Base-by-base conservation (phyloP, 1,140 invertebrate genomes). In the Grapholita molesta region DNA sequence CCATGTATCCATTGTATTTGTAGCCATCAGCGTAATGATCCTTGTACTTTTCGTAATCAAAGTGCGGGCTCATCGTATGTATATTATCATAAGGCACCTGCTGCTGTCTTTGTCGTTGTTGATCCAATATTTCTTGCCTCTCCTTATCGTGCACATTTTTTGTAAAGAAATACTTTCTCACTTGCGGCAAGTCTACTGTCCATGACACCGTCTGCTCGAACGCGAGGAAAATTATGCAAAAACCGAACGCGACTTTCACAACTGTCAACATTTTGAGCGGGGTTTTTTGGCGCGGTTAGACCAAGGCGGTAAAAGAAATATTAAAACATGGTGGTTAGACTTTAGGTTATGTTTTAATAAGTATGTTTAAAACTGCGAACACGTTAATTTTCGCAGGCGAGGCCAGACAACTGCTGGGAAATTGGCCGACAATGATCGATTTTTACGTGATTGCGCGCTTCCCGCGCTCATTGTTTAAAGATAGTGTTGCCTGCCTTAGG, bases 121-220 rank as follows among this genome's bases (percentile, higher is more conserved):
- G 66, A 33, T 33, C 72, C 30, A 18, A 73, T 52, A 4, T 30
- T 18, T 73, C 52, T 24, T 68, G 38, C 30, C 28, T 42, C 15
- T 75, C 74, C 3, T 53, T 28, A 3, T 73, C 55, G 11, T 76
- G 67, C 35, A 33, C 7, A 48, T 55, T 69, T 73, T 75, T 77
- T 24, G 73, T 70, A 25, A 78, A 80, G 23, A 77, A 73, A 61
- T 74, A 79, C 35, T 77, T 80, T 28, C 84, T 71, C 38, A 83
- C 77, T 77, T 82, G 81, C 33, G 78, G 75, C 67, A 86, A 70
- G 70, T 89, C 82, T 15, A 86, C 75, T 1, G 84, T 89, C 86
- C 86, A 89, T 33, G 79, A 64, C 3, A 66, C 33, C 23, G 84
- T 78, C 66, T 79, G 64, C 55, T 73, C 66, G 7, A 76, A 67